Base-by-base conservation (phyloP, 2,113 vertebrate species). In the Montifringilla adamsi region DNA sequence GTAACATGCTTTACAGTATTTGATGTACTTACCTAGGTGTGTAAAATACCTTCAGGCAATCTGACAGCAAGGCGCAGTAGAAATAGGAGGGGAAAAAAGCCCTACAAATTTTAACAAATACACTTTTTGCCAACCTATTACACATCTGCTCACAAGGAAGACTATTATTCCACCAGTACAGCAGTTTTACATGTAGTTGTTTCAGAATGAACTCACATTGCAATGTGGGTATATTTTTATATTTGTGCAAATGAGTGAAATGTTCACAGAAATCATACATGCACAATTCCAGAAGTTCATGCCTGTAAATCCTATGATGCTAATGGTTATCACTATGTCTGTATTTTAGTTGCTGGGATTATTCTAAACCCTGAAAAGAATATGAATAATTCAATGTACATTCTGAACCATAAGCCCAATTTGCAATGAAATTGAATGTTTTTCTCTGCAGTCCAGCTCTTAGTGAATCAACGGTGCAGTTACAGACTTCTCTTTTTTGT, bases 391-490 rank as follows among this genome's bases (percentile, higher is more conserved):
- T 82, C 27, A 8, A 35, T 69, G 13, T 67, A 33, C 23, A 41
- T 33, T 83, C 24, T 76, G 93, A 94, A 33, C 60, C 37, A 52
- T 93, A 76, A 94, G 16, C 10, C 74, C 1, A 0, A 60, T 85
- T 96, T 96, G 81, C 74, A 79, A 19, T 95, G 79, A 91, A 96
- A 89, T 87, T 60, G 6, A 76, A 52, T 53, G 33, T 89, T 56
- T 94, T 73, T 90, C 67, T 81, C 78, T 95, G 55, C 19, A 85
- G 27, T 68, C 46, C 68, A 93, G 47, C 66, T 96, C 76, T 90
- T 63, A 89, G 66, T 78, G 93, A 91, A 94, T 95, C 70, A 50
- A 80, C 53, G 47, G 55, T 93, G 86, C 82, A 94, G 82, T 93
- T 95, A 76, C 24, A 81, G 49, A 70, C 53, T 82, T 60, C 59